Evolutionary conservation across 2,797 vertebrate species (phyloP).

Genomic region (Rhabdomys pumilio): DNA sequence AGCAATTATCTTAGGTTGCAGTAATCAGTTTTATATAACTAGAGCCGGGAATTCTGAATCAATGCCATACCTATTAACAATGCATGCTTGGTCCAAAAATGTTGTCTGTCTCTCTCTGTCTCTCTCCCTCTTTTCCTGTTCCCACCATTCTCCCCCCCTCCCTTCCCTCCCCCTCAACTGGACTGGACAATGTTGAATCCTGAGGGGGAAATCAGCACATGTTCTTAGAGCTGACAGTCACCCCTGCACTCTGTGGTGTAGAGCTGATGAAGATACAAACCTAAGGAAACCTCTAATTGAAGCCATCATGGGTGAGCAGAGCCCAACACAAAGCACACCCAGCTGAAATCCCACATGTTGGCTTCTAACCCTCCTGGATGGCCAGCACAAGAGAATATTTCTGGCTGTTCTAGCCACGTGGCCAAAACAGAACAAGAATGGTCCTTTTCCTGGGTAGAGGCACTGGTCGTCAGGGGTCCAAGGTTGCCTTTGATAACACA

Average conservation of each 20-base stretch:
- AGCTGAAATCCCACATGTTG: slow-evolving; percentile 71
- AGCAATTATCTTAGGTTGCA: slow-evolving; percentile 72
- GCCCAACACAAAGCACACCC: slow-evolving; percentile 72
- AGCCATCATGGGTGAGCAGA: slow-evolving; percentile 76
- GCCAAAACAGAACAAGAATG: slow-evolving; percentile 66
- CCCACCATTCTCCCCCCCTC: not conserved
- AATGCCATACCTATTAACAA: slow-evolving; percentile 78
- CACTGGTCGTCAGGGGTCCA: slow-evolving; percentile 39
- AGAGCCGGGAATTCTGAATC: slow-evolving; percentile 56
- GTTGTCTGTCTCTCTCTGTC: not conserved
- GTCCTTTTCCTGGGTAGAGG: slow-evolving; percentile 54
- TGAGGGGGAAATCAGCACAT: slow-evolving; percentile 82
- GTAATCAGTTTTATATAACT: slow-evolving; percentile 72
- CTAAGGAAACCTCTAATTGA: slow-evolving; percentile 82
- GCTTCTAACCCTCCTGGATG: slow-evolving; percentile 59
- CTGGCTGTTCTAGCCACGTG: slow-evolving; percentile 67
- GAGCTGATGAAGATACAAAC: slow-evolving; percentile 86
- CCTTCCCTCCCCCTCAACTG: slow-evolving; percentile 44
- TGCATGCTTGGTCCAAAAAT: slow-evolving; percentile 64
- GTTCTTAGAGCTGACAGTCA: slow-evolving; percentile 80
- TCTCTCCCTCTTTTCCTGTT: not conserved
- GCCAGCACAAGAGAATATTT: slow-evolving; percentile 65
- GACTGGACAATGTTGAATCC: slow-evolving; percentile 75
- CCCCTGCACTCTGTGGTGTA: slow-evolving; percentile 78
- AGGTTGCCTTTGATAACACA: not conserved